Evolutionary conservation across 2,888 invertebrate genomes (phyloP).

Genomic region (Dyspetes luteomarginatus): DNA sequence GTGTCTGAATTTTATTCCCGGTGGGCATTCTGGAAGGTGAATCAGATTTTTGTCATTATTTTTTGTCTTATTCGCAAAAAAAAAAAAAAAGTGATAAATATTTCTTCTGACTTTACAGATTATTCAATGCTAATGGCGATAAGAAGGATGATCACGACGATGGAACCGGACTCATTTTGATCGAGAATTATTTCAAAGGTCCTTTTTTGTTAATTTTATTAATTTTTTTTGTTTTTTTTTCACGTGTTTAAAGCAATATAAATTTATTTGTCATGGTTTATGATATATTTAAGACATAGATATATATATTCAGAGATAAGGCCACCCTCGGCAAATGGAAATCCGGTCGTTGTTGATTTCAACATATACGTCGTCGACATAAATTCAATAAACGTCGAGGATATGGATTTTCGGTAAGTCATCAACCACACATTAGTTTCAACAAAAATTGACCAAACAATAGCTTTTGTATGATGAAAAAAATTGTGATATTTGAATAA

Average conservation of each 20-base stretch:
- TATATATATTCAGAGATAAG: constrained; percentile 88
- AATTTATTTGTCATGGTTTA: constrained; percentile 1
- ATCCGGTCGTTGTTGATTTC: constrained; percentile 91
- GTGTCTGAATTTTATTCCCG: constrained; percentile 65
- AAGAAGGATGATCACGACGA: constrained; percentile 83
- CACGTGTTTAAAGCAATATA: constrained; percentile 1
- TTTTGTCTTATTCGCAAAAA: neutral
- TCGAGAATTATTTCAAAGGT: constrained; percentile 92
- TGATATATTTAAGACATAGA: constrained; percentile 35
- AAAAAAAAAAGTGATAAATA: neutral
- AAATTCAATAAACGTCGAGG: constrained; percentile 94
- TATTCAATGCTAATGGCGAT: constrained; percentile 67
- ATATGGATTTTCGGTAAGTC: constrained; percentile 93
- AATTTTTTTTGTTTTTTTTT: constrained; percentile 51
- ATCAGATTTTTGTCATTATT: neutral
- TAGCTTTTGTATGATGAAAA: too few species aligned
- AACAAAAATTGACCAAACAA: neutral
- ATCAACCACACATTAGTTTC: neutral
- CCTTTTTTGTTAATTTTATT: constrained; percentile 67
- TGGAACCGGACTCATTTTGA: constrained; percentile 88
- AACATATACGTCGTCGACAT: constrained; percentile 94
- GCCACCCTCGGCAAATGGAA: constrained; percentile 89
- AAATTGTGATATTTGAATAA: too few species aligned
- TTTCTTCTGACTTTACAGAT: constrained; percentile 64
- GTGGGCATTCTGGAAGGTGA: constrained; percentile 73